Evolutionary conservation across 2,888 invertebrate genomes (phyloP).

Genomic region (Augochlorella aurata): DNA sequence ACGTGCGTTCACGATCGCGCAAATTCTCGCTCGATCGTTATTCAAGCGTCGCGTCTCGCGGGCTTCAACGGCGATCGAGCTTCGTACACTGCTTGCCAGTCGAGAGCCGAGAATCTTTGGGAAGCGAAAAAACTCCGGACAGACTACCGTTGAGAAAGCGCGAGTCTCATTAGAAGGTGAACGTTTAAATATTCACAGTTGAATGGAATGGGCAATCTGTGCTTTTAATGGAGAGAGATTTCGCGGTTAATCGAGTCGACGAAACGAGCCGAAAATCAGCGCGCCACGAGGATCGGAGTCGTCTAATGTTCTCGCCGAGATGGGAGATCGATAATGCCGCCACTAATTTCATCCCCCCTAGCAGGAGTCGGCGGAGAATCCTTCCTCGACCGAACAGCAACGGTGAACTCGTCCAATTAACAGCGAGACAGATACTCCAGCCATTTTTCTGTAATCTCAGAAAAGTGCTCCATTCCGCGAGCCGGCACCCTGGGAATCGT

Average conservation of each 20-base stretch:
- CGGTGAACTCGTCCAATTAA: background rate
- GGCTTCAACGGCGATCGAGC: background rate
- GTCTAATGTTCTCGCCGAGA: background rate
- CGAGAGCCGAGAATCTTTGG: background rate
- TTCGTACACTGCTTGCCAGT: background rate
- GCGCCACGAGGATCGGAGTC: background rate
- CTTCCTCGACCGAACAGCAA: background rate
- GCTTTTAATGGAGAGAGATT: conserved; percentile 8
- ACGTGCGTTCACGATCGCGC: background rate
- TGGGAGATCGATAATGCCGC: conserved; percentile 22
- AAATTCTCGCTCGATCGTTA: background rate
- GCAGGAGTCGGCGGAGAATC: background rate
- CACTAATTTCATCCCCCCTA: background rate
- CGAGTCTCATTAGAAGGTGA: background rate
- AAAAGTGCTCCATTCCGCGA: too few species aligned
- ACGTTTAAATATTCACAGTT: background rate
- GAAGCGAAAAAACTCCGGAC: background rate
- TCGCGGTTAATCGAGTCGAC: conserved; percentile 1
- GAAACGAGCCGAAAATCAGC: conserved; percentile 21
- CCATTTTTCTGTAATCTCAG: too few species aligned
- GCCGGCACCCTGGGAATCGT: background rate
- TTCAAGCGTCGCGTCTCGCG: background rate
- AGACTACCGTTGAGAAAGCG: background rate
- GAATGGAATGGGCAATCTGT: background rate
- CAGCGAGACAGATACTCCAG: too few species aligned